Evolutionary conservation across 2,113 vertebrate genomes (phyloP).

Genomic region (Pituophis catenifer): DNA sequence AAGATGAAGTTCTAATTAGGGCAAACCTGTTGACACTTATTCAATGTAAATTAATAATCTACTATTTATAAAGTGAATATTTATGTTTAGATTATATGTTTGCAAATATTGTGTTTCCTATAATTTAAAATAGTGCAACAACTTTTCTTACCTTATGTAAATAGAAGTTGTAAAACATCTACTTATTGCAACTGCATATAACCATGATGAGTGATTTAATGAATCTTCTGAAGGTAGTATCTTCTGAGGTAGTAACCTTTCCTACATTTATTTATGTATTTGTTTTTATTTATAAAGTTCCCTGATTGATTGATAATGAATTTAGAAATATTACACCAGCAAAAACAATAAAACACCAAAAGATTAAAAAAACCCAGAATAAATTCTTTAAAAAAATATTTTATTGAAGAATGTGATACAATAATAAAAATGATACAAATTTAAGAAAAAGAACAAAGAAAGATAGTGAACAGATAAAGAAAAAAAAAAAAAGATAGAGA

Average conservation of each 20-base stretch:
- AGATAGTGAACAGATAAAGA: too few species aligned
- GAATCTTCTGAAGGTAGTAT: background rate
- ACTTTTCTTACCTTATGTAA: background rate
- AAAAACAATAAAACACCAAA: background rate
- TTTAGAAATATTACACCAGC: background rate
- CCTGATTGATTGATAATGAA: background rate
- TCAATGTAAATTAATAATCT: too few species aligned
- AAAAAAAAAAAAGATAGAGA: too few species aligned
- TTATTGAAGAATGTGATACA: too few species aligned
- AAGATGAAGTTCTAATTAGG: too few species aligned
- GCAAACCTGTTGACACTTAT: too few species aligned
- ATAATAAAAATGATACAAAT: too few species aligned
- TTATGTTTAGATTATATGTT: background rate
- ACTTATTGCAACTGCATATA: background rate
- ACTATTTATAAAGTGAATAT: too few species aligned
- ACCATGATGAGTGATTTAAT: background rate
- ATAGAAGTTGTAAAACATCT: background rate
- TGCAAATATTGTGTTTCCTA: background rate
- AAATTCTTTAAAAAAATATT: background rate
- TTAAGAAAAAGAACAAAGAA: too few species aligned
- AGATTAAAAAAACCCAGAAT: background rate
- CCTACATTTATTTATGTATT: background rate
- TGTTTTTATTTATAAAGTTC: background rate
- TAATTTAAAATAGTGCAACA: background rate
- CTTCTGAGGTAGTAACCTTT: background rate